A percentile compares a stretch with the other conserved stretches of the same genome.
phyloP scores from a whole-genome alignment of 2,888 invertebrate genomes.

The Pristionchus entomophagus region DNA sequence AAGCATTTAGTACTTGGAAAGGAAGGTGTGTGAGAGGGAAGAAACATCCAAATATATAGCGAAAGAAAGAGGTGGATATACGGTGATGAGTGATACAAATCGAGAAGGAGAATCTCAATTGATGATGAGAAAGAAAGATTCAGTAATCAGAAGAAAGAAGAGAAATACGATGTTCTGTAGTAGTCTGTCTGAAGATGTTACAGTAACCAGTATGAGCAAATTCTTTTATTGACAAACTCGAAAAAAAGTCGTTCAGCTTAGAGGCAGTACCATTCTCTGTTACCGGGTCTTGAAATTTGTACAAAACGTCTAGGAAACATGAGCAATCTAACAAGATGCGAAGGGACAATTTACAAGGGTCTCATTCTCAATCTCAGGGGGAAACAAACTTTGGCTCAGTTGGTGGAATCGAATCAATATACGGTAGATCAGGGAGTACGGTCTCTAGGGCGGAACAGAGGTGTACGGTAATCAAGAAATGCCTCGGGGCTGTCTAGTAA shows the following conservation, averaged over 20 bases:
- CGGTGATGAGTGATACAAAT: too few species aligned
- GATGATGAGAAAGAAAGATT: too few species aligned
- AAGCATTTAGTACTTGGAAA: too few species aligned
- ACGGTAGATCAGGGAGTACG: not conserved
- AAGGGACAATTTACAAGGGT: not conserved
- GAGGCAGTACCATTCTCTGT: conserved; percentile 34
- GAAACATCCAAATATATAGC: too few species aligned
- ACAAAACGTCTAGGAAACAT: not conserved
- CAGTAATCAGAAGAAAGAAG: too few species aligned
- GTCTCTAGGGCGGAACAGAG: not conserved
- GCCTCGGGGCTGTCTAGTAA: not conserved
- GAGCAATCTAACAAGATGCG: conserved; percentile 18
- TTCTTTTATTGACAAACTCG: not conserved
- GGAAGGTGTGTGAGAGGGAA: too few species aligned
- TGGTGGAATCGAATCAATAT: not conserved
- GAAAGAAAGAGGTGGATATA: too few species aligned
- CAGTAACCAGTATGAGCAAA: too few species aligned
- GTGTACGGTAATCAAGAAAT: conserved; percentile 15
- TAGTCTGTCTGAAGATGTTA: too few species aligned
- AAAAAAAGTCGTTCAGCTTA: not conserved
- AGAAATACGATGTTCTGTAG: too few species aligned
- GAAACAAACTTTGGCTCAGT: conserved; percentile 14
- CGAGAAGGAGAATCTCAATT: too few species aligned
- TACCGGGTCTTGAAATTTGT: conserved; percentile 1
- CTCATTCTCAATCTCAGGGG: not conserved